These are phyloP conservation scores for Craniophora ligustri DNA, from an alignment of 2,888 invertebrate species.

Conservation along the genomic window DNA sequence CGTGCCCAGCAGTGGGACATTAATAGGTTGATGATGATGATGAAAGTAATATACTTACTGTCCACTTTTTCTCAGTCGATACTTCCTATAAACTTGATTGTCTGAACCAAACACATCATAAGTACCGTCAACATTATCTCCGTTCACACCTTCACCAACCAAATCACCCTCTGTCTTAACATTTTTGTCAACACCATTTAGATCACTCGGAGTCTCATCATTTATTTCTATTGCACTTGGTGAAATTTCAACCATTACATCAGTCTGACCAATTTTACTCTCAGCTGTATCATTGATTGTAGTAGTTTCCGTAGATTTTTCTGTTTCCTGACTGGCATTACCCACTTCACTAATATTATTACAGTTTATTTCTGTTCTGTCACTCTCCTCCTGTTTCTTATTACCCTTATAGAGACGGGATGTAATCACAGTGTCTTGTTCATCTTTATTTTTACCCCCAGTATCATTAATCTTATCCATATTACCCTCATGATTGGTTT, in stretches of 20 bases:
- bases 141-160: constrained; percentile 2
- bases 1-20: too few relatives aligned
- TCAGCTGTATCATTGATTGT: not conserved
- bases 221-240: not conserved
- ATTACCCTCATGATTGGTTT: not conserved
- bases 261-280: not conserved
- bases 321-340: not conserved
- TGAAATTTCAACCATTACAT: not conserved
- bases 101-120: constrained; percentile 20
- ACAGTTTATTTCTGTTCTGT: not conserved
- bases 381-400: not conserved
- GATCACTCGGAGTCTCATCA: not conserved
- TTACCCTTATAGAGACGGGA: not conserved
- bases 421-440: not conserved
- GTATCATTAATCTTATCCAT: not conserved
- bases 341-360: not conserved
- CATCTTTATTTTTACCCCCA: not conserved
- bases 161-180: constrained; percentile 7
- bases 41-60: constrained; percentile 18
- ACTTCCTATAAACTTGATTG: constrained; percentile 18
- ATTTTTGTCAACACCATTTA: constrained; percentile 1
- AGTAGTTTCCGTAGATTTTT: not conserved
- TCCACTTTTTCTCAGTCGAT: constrained; percentile 18
- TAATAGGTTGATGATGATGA: not conserved
- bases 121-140: not conserved